Base-by-base conservation (phyloP, 1,140 invertebrate genomes). In the Microplitis mediator region DNA sequence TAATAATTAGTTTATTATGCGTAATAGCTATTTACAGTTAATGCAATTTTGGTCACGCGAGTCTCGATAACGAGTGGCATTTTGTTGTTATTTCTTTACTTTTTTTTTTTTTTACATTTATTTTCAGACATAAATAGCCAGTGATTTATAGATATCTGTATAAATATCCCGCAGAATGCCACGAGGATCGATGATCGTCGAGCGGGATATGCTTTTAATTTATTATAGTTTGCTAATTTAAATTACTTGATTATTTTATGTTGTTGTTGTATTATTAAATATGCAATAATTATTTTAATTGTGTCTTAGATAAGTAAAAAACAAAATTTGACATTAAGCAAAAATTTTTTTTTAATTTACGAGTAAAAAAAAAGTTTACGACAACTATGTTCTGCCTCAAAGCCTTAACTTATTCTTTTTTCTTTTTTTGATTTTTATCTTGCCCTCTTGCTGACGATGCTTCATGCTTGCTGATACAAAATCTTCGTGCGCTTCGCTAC, bases 401-500 rank as follows among this genome's bases (percentile, higher is more conserved):
- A 65, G 85, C 81, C 84, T 87, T 81, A 86, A 87, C 84, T 86
- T 82, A 82, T 86, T 86, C 54, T 72, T 83, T 86, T 87, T 86
- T 86, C 81, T 86, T 87, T 87, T 87, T 86, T 86, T 86, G 84
- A 86, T 87, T 87, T 87, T 86, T 84, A 87, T 87, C 85, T 87
- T 86, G 86, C 86, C 87, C 84, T 88, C 84, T 88, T 85, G 86
- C 87, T 88, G 87, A 86, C 82, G 87, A 88, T 87, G 86, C 87
- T 88, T 87, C 86, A 88, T 86, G 86, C 86, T 87, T 86, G 86
- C 87, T 88, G 86, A 87, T 74, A 76, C 69, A 79, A 86, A 82
- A 85, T 82, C 85, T 86, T 80, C 84, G 84, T 87, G 79, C 83
- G 86, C 86, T 87, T 87, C 86, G 86, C 86, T 86, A 86, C 84